phyloP scores from a whole-genome alignment of 92 coral and sea anemone species.

The Palythoa grandis region DNA sequence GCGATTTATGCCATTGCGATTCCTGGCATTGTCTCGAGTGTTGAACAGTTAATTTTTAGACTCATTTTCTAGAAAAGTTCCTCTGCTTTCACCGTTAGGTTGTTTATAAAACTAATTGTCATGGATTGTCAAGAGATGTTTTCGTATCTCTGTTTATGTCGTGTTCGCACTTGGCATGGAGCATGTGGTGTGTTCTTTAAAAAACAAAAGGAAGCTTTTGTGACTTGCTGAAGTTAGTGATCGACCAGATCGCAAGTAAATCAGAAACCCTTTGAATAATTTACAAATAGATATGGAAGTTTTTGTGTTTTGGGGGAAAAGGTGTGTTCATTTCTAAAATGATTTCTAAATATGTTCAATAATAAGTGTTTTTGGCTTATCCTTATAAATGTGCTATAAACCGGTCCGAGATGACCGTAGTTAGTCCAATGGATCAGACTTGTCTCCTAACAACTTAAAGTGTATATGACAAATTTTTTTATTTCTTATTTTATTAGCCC shows the following conservation, averaged over 20 bases:
- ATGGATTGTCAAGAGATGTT: slow-evolving; percentile 18
- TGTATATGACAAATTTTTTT: too few species aligned
- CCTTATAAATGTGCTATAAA: not conserved
- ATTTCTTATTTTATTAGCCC: too few species aligned
- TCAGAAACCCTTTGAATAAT: too few species aligned
- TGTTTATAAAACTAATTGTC: not conserved
- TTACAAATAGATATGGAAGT: too few species aligned
- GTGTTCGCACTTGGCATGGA: not conserved
- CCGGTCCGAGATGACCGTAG: not conserved
- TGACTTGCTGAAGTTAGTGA: not conserved
- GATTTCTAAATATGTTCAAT: not conserved
- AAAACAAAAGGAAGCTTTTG: not conserved
- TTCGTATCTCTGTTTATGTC: not conserved
- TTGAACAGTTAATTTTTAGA: not conserved
- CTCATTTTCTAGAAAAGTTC: not conserved
- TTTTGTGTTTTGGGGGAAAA: not conserved
- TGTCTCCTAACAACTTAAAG: too few species aligned
- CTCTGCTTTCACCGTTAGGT: not conserved
- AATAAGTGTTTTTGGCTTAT: not conserved
- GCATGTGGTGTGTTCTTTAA: slow-evolving; percentile 16
- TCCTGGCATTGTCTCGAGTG: not conserved
- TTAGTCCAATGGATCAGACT: too few species aligned
- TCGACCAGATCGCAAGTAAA: not conserved
- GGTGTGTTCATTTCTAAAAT: not conserved
- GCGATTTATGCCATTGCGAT: not conserved